Conservation (phyloP, 2,888 invertebrate genomes). For the Drosophila ezoana region DNA sequence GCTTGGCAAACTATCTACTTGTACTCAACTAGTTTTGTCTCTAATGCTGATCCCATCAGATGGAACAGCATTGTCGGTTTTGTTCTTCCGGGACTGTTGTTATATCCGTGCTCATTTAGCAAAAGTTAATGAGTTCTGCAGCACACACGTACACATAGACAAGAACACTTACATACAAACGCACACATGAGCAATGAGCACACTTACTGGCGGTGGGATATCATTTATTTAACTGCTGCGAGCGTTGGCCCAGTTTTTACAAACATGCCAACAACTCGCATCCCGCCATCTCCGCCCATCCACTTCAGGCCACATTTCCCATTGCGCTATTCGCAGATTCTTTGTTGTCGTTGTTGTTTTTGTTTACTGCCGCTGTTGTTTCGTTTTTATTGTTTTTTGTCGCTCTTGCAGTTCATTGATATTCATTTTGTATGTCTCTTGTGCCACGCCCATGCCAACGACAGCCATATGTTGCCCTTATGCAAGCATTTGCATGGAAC, state of each 20-base stretch:
- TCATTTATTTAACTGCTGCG: constrained; percentile 67
- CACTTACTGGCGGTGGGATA: constrained; percentile 36
- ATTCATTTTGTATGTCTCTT: constrained; percentile 58
- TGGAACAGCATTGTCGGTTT: constrained; percentile 29
- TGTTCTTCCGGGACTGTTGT: constrained; percentile 45
- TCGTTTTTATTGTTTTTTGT: constrained; percentile 39
- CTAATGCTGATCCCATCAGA: constrained; percentile 48
- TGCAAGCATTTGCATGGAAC: constrained; percentile 31
- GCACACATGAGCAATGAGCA: constrained; percentile 15
- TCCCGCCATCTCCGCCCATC: background rate
- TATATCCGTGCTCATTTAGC: constrained; percentile 62
- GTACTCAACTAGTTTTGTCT: constrained; percentile 18
- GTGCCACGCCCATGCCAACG: constrained; percentile 53
- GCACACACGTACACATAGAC: constrained; percentile 13
- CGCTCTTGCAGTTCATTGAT: constrained; percentile 68
- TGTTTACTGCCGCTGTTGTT: constrained; percentile 45
- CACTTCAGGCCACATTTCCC: constrained; percentile 27
- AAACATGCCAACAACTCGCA: constrained; percentile 16
- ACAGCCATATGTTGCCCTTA: constrained; percentile 26
- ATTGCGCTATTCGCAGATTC: constrained; percentile 34
- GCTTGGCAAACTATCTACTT: constrained; percentile 6
- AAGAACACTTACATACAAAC: constrained; percentile 6
- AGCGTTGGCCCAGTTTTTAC: constrained; percentile 63
- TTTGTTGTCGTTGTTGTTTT: constrained; percentile 36
- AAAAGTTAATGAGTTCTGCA: constrained; percentile 61